These are phyloP conservation scores for Chironomus tentans DNA, from an alignment of 2,888 invertebrate species.

Conservation along the genomic window DNA sequence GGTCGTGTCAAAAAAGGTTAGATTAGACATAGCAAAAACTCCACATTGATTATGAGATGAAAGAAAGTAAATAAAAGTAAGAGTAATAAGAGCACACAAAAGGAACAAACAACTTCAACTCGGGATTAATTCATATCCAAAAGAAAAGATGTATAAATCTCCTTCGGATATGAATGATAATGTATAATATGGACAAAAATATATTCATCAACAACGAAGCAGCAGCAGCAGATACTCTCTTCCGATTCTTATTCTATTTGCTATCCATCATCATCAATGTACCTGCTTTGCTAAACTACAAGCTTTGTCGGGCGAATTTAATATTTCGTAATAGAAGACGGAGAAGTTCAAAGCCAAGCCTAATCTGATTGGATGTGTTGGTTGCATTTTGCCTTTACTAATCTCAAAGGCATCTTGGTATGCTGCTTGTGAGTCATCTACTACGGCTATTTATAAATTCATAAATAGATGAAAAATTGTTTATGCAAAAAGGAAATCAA, in stretches of 20 bases:
- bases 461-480: background rate
- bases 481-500: constrained; percentile 8
- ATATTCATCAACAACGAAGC: constrained; percentile 1
- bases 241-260: background rate
- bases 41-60: too few relatives aligned
- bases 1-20: too few relatives aligned
- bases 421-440: constrained; percentile 92
- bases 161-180: too few relatives aligned
- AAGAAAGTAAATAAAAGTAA: too few relatives aligned
- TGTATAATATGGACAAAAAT: background rate
- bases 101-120: too few relatives aligned
- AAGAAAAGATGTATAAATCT: too few relatives aligned
- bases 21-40: too few relatives aligned
- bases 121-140: too few relatives aligned
- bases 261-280: background rate
- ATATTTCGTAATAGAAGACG: constrained; percentile 45
- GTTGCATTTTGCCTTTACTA: constrained; percentile 94
- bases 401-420: constrained; percentile 96
- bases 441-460: constrained; percentile 60
- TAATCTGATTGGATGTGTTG: constrained; percentile 96
- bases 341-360: constrained; percentile 97
- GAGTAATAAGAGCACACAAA: too few relatives aligned
- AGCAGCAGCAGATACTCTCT: background rate
- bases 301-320: constrained; percentile 1
- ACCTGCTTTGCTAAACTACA: constrained; percentile 11